Conservation (phyloP, 2,888 invertebrate genomes). For the Petrolisthes manimaculis region DNA sequence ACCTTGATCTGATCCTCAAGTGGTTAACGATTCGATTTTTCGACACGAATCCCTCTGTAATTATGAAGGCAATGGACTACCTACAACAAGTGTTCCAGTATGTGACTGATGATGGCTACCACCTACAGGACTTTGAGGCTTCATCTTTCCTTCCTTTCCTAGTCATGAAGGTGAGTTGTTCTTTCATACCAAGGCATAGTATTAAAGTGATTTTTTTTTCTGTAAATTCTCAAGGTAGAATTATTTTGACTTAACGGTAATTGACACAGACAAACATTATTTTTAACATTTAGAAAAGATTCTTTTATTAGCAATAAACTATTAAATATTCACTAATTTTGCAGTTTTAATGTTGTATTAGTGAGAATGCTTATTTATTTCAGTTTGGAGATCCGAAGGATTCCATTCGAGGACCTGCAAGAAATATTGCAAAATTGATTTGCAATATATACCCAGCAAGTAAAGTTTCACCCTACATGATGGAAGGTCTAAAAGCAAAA, state of each 20-base stretch:
- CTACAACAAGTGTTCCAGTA: constrained; percentile 84
- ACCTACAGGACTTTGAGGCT: constrained; percentile 91
- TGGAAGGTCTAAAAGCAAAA: constrained; percentile 97
- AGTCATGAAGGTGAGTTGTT: constrained; percentile 81
- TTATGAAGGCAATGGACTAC: constrained; percentile 95
- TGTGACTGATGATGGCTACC: constrained; percentile 84
- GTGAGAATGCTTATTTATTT: constrained; percentile 5
- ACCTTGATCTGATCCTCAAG: constrained; percentile 94
- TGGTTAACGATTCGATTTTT: constrained; percentile 97
- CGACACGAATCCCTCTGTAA: constrained; percentile 97
- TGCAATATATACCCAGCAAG: constrained; percentile 88
- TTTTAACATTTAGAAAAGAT: background rate
- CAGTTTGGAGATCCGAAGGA: constrained; percentile 94
- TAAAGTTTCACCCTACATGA: constrained; percentile 88
- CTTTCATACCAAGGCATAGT: background rate
- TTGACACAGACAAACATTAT: background rate
- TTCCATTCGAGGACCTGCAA: constrained; percentile 89
- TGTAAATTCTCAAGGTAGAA: background rate
- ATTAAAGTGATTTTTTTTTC: background rate
- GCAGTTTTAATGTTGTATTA: background rate
- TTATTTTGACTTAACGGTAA: background rate
- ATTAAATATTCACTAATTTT: too few species aligned
- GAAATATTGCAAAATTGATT: constrained; percentile 85
- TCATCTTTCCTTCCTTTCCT: constrained; percentile 95
- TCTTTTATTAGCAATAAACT: background rate